phyloP scores from a whole-genome alignment of 2,113 vertebrate species.

The Girardinichthys multiradiatus region DNA sequence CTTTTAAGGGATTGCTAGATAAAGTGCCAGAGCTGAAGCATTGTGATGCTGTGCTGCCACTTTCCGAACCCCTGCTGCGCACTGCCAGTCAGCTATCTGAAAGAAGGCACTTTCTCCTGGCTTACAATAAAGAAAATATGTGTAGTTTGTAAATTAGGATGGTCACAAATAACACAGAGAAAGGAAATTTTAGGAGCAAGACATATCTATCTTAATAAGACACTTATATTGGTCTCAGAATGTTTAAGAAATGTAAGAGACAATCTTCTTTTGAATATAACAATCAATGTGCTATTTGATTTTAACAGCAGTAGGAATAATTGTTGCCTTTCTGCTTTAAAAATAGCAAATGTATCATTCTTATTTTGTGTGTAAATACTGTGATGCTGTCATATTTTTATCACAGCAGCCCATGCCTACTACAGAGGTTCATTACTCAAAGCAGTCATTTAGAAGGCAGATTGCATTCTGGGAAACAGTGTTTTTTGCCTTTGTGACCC shows the following conservation, averaged over 20 bases:
- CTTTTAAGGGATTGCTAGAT: too few relatives aligned
- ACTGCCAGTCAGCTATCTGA: background rate
- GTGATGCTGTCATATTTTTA: too few relatives aligned
- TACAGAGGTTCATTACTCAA: background rate
- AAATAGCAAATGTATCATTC: too few relatives aligned
- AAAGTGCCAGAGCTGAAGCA: too few relatives aligned
- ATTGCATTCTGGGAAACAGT: background rate
- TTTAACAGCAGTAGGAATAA: background rate
- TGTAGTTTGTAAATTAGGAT: background rate
- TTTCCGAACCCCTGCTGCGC: background rate
- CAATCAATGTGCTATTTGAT: background rate
- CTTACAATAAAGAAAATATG: background rate
- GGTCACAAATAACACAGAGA: background rate
- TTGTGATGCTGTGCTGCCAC: too few relatives aligned
- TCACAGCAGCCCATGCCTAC: background rate
- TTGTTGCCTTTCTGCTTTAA: background rate
- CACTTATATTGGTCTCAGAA: background rate
- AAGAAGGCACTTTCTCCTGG: background rate
- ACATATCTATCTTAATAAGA: background rate
- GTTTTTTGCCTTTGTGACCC: conserved; percentile 6
- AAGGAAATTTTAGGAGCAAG: too few relatives aligned
- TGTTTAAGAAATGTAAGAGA: background rate
- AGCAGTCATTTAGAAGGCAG: background rate
- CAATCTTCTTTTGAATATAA: background rate
- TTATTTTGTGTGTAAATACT: too few relatives aligned